Conservation (phyloP, 23 tunicate genomes). For the Clavelina lepadiformis region DNA sequence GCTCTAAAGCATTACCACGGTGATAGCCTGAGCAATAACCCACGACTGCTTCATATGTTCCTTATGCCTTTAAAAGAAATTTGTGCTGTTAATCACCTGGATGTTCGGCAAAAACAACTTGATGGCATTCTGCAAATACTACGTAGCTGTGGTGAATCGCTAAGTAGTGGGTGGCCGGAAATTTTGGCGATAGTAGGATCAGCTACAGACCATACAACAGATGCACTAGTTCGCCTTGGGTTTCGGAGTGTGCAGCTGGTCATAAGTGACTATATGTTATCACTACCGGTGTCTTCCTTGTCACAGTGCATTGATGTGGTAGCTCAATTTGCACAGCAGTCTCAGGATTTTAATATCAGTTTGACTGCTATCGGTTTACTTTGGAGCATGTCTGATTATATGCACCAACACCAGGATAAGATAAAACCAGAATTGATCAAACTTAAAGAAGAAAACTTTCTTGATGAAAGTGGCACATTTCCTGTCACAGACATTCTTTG, state of each 20-base stretch:
- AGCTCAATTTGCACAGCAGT: constrained; percentile 62
- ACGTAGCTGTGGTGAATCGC: constrained; percentile 73
- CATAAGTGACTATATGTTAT: constrained; percentile 75
- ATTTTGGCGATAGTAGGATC: constrained; percentile 69
- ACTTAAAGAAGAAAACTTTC: neutral
- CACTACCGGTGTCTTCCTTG: constrained; percentile 51
- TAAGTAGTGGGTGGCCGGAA: constrained; percentile 76
- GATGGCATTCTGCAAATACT: constrained; percentile 76
- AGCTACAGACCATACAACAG: constrained; percentile 58
- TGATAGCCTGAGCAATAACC: constrained; percentile 30
- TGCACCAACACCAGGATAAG: constrained; percentile 65
- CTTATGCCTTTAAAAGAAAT: constrained; percentile 77
- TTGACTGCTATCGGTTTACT: constrained; percentile 92
- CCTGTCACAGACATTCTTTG: constrained; percentile 48
- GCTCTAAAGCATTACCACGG: constrained; percentile 73
- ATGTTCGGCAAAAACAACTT: constrained; percentile 70
- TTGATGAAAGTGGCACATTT: neutral
- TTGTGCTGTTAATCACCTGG: constrained; percentile 37
- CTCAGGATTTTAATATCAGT: constrained; percentile 89
- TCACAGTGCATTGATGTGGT: constrained; percentile 73
- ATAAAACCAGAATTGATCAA: constrained; percentile 20
- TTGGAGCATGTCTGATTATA: constrained; percentile 91
- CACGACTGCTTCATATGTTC: constrained; percentile 81
- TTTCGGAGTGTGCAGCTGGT: constrained; percentile 88
- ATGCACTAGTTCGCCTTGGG: constrained; percentile 64